phyloP scores from a whole-genome alignment of 92 coral and sea anemone species.

The Palythoa caribaeorum region DNA sequence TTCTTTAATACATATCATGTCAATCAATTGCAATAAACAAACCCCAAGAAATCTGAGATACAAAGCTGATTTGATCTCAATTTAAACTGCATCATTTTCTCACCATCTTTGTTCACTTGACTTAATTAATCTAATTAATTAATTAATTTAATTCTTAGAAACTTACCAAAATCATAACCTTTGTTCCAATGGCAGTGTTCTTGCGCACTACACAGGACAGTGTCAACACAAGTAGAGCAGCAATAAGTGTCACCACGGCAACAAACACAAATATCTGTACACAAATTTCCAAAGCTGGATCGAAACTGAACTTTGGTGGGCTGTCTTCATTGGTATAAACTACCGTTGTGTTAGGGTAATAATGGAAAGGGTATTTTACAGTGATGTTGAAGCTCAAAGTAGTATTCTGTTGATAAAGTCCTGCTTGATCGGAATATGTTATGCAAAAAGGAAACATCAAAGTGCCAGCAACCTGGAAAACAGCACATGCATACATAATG shows the following conservation, averaged over 20 bases:
- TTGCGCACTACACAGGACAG: conserved; percentile 66
- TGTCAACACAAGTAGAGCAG: conserved; percentile 62
- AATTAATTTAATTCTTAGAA: not conserved
- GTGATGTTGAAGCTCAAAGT: conserved; percentile 73
- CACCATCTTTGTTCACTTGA: no score
- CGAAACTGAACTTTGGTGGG: conserved; percentile 80
- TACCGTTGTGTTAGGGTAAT: conserved; percentile 72
- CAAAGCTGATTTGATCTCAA: no score
- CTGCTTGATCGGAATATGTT: conserved; percentile 72
- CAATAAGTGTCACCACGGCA: conserved; percentile 56
- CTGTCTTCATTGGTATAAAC: conserved; percentile 71
- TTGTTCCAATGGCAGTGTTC: conserved; percentile 51
- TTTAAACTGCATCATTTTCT: no score
- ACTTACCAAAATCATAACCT: conserved; percentile 73
- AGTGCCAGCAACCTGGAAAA: conserved; percentile 60
- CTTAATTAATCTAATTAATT: no score
- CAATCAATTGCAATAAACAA: no score
- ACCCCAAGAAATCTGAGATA: no score
- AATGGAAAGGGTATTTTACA: conserved; percentile 80
- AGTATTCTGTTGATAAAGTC: conserved; percentile 49
- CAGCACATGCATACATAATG: not conserved
- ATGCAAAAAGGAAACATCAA: conserved; percentile 68
- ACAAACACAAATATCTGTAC: conserved; percentile 80
- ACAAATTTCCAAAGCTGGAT: conserved; percentile 76
- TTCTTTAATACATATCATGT: no score